Percentiles rank a stretch among this genome's conserved stretches.
These are phyloP conservation scores for Eptesicus fuscus DNA, from an alignment of 2,113 vertebrate species.

Conservation along the genomic window DNA sequence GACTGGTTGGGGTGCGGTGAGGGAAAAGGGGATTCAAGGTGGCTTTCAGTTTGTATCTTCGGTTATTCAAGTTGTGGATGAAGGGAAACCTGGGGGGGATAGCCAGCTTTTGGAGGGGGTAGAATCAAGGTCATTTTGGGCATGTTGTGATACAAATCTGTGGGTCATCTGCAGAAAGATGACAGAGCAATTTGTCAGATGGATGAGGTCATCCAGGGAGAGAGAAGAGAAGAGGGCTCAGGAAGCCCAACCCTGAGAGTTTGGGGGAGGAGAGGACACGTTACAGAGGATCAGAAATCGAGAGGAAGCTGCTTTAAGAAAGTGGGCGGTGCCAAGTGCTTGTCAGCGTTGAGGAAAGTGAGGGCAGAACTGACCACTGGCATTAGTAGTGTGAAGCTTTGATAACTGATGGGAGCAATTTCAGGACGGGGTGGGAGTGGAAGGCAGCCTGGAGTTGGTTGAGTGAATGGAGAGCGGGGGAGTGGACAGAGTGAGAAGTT, in stretches of 20 bases:
- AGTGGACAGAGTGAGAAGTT: neutral
- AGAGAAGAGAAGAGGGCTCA: too few relatives aligned
- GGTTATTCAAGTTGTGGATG: neutral
- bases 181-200: neutral
- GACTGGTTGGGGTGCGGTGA: neutral
- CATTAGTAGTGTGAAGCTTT: neutral
- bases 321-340: neutral
- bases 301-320: neutral
- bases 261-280: neutral
- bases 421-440: neutral
- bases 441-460: neutral
- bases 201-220: neutral
- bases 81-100: neutral
- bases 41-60: neutral
- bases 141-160: neutral
- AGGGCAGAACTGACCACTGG: neutral
- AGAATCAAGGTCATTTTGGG: neutral
- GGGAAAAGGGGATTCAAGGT: neutral
- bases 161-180: neutral
- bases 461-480: neutral
- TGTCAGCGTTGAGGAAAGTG: neutral
- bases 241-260: neutral
- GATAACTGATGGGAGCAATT: neutral
- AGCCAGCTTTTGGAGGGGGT: neutral
- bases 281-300: neutral